phyloP scores from a whole-genome alignment of 2,797 vertebrate genomes.

The Atherinosoma microstoma region DNA sequence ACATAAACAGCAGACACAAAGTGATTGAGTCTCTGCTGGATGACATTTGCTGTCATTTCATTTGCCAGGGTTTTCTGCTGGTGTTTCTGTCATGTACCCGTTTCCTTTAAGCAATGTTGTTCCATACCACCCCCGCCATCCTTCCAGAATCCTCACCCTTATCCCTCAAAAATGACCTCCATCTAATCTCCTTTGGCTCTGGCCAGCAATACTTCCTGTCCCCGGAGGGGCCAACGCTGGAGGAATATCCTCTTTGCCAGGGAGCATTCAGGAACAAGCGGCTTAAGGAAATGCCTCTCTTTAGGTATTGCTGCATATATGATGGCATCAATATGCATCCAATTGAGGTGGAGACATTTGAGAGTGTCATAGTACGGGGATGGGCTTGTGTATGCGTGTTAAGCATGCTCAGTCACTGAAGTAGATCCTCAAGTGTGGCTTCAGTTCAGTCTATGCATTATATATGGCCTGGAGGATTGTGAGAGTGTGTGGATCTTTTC shows the following conservation, averaged over 20 bases:
- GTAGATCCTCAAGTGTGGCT: constrained; percentile 25
- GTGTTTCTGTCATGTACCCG: constrained; percentile 54
- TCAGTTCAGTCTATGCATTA: constrained; percentile 62
- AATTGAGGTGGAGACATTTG: constrained; percentile 25
- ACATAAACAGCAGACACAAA: constrained; percentile 20
- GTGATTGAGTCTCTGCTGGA: constrained; percentile 6
- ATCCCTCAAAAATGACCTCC: constrained; percentile 59
- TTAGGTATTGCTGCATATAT: constrained; percentile 45
- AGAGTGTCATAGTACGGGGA: not conserved
- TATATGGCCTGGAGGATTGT: constrained; percentile 42
- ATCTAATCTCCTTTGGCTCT: constrained; percentile 49
- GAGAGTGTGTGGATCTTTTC: constrained; percentile 15
- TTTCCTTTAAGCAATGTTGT: constrained; percentile 54
- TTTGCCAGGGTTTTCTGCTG: constrained; percentile 57
- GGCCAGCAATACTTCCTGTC: constrained; percentile 43
- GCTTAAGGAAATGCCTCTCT: constrained; percentile 54
- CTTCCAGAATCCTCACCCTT: constrained; percentile 12
- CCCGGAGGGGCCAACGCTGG: constrained; percentile 57
- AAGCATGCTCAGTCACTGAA: not conserved
- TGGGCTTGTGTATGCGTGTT: not conserved
- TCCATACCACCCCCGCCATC: not conserved
- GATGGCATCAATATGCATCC: constrained; percentile 36
- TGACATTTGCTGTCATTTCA: constrained; percentile 69
- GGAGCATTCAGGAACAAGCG: constrained; percentile 50
- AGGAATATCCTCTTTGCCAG: constrained; percentile 59